phyloP scores from a whole-genome alignment of 1,140 invertebrate species.

The Aphis craccivora region DNA sequence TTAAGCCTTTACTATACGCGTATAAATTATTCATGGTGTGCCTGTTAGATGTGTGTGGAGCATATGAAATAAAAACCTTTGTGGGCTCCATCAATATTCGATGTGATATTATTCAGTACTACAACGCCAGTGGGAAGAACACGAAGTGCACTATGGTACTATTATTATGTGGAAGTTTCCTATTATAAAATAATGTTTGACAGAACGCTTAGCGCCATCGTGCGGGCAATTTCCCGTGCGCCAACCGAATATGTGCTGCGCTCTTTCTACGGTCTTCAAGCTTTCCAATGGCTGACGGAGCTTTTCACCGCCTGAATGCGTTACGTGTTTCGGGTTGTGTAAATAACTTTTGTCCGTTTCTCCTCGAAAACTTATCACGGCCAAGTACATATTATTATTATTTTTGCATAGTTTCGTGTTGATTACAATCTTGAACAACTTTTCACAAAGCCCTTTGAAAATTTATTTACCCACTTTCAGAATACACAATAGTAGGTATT shows the following conservation, averaged over 20 bases:
- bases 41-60: not conserved
- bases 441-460: too few relatives aligned
- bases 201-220: constrained; percentile 29
- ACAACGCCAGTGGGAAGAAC: not conserved
- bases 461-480: too few relatives aligned
- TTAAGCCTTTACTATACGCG: not conserved
- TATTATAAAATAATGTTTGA: not conserved
- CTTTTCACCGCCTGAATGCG: constrained; percentile 38
- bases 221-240: not conserved
- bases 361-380: not conserved
- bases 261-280: not conserved
- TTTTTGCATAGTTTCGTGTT: not conserved
- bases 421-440: not conserved
- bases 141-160: not conserved
- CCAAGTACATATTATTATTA: not conserved
- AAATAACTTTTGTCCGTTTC: not conserved
- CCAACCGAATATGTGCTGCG: not conserved
- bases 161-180: not conserved
- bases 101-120: not conserved
- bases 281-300: not conserved
- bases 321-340: not conserved
- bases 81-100: constrained; percentile 18
- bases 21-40: constrained; percentile 48
- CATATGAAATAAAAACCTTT: not conserved
- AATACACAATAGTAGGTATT: too few relatives aligned